Evolutionary conservation across 2,888 invertebrate genomes (phyloP), one percentile per base, ranked within the genome.

Genomic region (Apeira syringaria): DNA sequence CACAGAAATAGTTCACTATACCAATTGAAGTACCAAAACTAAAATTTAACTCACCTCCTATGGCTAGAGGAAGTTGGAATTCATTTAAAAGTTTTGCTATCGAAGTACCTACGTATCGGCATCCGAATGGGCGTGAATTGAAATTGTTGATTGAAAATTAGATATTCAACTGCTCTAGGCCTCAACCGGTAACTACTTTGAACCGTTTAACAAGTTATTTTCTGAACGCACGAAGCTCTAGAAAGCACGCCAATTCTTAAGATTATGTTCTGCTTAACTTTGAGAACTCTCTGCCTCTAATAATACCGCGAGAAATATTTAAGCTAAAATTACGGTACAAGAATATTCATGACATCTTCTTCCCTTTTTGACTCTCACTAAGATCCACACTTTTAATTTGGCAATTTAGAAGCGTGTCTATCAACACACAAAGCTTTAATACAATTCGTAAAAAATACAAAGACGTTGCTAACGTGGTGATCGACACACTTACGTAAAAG

Each of bases 1-100:
- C 59, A 56, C 51, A 55, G 53, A 51, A 42, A 48, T 50, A 41
- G 48, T 53, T 61, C 56, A 47, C 51, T 50, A 56, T 55, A 53
- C 52, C 44, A 50, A 44, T 53, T 59, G 39, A 50, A 61, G 61
- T 55, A 53, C 53, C 47, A 35, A 57, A 37, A 41, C 47, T 41
- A 41, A 39, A 46, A 38, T 46, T 39, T 31, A 41, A 37, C 41
- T 22, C 11, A 20, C 17, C 11, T 34, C 1, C 9, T 7, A 28
- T 18, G 18, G 17, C 4, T 30, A 26, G 13, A 6, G 15, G 39
- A 24, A 40, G 32, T 36, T 37, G 25, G 29, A 47, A 25, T 51
- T 47, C 26, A 38, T 35, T 46, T 36, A 31, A 46, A 40, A 40
- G 31, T 40, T 46, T 10, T 12, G 18, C 34, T 39, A 39, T 39